phyloP scores from a whole-genome alignment of 2,888 invertebrate species.

The Bembecia ichneumoniformis region DNA sequence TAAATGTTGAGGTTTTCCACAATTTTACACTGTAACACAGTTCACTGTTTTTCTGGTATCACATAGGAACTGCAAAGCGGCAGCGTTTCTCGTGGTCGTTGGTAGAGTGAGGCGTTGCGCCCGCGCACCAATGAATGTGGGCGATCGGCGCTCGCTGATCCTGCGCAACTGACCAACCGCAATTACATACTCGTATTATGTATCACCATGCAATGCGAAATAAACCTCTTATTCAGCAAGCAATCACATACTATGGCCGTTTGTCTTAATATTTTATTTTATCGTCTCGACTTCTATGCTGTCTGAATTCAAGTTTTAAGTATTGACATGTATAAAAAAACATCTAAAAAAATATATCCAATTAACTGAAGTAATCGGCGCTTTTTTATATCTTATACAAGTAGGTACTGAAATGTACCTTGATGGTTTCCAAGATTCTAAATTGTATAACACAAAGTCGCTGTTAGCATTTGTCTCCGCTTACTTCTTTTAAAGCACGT shows the following conservation, averaged over 20 bases:
- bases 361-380: not conserved
- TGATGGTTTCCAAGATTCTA: not conserved
- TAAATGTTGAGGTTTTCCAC: slow-evolving; percentile 17
- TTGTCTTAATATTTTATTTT: not conserved
- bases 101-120: slow-evolving; percentile 53
- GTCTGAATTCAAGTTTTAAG: no score
- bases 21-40: slow-evolving; percentile 1
- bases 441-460: not conserved
- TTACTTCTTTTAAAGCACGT: no score
- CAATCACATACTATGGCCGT: not conserved
- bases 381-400: not conserved
- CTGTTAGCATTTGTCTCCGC: no score
- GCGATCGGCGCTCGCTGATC: slow-evolving; percentile 32
- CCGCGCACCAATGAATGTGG: slow-evolving; percentile 20
- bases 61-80: slow-evolving; percentile 21
- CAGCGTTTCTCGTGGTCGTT: slow-evolving; percentile 42
- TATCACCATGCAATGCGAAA: not conserved
- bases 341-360: no score
- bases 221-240: not conserved
- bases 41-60: slow-evolving; percentile 9
- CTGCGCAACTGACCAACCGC: slow-evolving; percentile 29
- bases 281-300: no score
- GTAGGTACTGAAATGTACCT: not conserved
- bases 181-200: slow-evolving; percentile 13
- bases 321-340: no score